phyloP scores from a whole-genome alignment of 2,888 invertebrate species.

The Lithophane socia region DNA sequence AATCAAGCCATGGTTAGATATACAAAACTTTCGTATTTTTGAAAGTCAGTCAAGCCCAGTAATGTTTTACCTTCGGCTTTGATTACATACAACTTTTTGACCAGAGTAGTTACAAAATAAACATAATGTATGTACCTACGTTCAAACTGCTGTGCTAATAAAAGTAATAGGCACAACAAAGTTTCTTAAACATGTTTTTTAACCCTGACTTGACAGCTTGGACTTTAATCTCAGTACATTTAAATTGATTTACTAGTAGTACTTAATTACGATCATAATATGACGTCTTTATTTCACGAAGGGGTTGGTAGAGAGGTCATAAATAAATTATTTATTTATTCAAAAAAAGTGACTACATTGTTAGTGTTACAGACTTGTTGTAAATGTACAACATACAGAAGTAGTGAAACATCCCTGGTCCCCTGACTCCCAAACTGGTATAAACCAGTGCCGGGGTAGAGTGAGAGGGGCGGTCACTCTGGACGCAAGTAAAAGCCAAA shows the following conservation, averaged over 20 bases:
- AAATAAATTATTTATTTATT: no score
- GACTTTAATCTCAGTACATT: conserved; percentile 19
- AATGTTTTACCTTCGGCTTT: conserved; percentile 20
- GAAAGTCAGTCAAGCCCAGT: background rate
- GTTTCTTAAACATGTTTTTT: conserved; percentile 13
- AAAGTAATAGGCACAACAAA: conserved; percentile 15
- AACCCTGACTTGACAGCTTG: conserved; percentile 27
- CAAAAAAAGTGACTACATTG: no score
- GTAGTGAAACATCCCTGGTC: no score
- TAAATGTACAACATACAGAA: no score
- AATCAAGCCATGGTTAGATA: background rate
- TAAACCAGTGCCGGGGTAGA: no score
- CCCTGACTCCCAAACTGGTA: no score
- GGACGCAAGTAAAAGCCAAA: no score
- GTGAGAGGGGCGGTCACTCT: no score
- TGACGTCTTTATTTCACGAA: no score
- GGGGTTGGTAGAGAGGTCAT: no score
- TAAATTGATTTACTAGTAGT: conserved; percentile 25
- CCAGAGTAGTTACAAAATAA: conserved; percentile 16
- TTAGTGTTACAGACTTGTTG: no score
- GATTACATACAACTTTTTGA: conserved; percentile 14
- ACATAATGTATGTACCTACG: background rate
- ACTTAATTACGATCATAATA: background rate
- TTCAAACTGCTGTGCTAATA: background rate
- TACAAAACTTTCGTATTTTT: background rate